Evolutionary conservation across 2,113 vertebrate species (phyloP).

Genomic region (Sinocyclocheilus rhinocerous): DNA sequence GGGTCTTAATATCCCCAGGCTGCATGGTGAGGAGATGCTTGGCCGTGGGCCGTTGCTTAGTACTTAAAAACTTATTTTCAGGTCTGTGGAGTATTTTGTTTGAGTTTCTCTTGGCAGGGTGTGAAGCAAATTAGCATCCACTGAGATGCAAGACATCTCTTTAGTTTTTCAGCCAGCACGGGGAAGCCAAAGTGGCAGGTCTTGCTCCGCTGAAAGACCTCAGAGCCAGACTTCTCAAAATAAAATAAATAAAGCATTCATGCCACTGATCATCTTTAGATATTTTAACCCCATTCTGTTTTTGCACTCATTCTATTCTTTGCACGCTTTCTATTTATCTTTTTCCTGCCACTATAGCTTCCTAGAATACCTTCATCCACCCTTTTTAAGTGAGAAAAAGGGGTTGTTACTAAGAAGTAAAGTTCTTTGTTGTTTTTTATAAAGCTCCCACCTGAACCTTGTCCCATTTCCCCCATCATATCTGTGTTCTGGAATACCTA

Average conservation of each 20-base stretch:
- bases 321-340: background rate
- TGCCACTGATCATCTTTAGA: constrained; percentile 27
- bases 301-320: constrained; percentile 31
- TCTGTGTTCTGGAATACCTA: constrained; percentile 32
- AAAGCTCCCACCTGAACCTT: constrained; percentile 1
- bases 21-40: constrained; percentile 14
- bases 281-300: background rate
- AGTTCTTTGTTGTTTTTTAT: constrained; percentile 60
- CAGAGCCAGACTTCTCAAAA: constrained; percentile 31
- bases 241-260: constrained; percentile 44
- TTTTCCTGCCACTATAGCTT: constrained; percentile 6
- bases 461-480: background rate
- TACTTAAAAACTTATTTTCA: constrained; percentile 7
- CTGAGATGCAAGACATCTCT: background rate
- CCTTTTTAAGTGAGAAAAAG: background rate
- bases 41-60: constrained; percentile 1
- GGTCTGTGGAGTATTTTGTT: constrained; percentile 11
- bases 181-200: constrained; percentile 5
- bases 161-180: background rate
- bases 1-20: constrained; percentile 36
- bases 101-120: constrained; percentile 47
- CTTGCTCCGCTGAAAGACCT: background rate
- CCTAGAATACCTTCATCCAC: background rate
- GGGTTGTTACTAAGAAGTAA: constrained; percentile 50
- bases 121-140: constrained; percentile 46